Base-by-base conservation (phyloP, 2,888 invertebrate species). In the Caenorhabditis japonica region DNA sequence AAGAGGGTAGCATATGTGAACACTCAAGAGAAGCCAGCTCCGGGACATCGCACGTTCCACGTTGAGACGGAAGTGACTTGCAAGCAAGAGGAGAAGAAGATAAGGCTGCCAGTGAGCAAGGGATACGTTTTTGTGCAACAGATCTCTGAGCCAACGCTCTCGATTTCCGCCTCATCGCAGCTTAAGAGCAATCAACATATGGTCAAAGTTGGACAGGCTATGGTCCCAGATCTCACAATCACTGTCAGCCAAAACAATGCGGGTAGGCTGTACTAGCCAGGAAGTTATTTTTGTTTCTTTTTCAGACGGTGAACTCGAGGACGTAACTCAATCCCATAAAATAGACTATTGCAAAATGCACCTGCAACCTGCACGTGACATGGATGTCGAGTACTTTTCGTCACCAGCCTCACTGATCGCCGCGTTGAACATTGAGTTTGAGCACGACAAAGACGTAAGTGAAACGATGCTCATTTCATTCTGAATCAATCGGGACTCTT, bases 281-380 rank as follows among this genome's bases (percentile, higher is more conserved):
- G 13, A 3, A 3, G 3, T 8, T 13, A 38, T 3, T 27, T 15
- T 12, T 13, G 23, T 23, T 23, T 4, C 13, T 17, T 53, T 53
- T 39, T 17, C 43, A 43, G 64, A 64, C 21, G 72, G 64, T 27
- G 64, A 72, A 36, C 53, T 72, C 8, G 72, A 64, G 15, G 86
- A 86, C 46, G 80, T 84, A 7, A 84, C 85, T 2, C 59, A 66
- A 15, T 55, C 68, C 4, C 70, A 81, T 64, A 81, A 82, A 56
- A 75, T 86, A 60, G 82, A 82, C 56, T 82, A 76, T 60, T 82
- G 82, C 64, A 79, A 80, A 64, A 93, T 97, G 62, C 93, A 94
- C 44, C 95, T 97, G 69, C 94, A 95, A 89, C 97, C 97, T 33
- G 94, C 94, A 7, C 90, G 97, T 80, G 94, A 96, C 90, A 94